Evolutionary conservation across 2,888 invertebrate genomes (phyloP), one percentile per base, ranked within the genome.

Genomic region (Yponomeuta sedellus): DNA sequence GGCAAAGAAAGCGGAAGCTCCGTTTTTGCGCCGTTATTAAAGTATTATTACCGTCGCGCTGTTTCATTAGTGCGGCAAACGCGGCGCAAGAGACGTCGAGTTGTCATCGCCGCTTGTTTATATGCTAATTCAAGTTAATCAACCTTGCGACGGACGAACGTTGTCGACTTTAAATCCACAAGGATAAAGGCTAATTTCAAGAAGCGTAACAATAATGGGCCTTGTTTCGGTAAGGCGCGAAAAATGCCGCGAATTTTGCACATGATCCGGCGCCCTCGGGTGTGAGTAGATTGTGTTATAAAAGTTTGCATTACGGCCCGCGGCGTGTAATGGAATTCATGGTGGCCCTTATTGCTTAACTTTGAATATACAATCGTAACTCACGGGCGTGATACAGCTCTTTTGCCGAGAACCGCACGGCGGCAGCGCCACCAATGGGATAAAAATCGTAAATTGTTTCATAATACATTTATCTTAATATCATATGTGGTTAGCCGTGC

Each of bases 61-160:
- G 73, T 78, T 82, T 81, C 79, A 82, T 80, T 81, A 82, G 16
- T 72, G 72, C 39, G 19, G 16, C 71, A 71, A 66, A 71, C 70
- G 75, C 74, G 71, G 66, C 70, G 67, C 73, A 69, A 71, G 75
- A 75, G 75, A 75, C 77, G 73, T 73, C 73, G 75, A 77, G 73
- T 79, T 77, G 73, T 70, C 74, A 22, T 74, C 73, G 66, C 71
- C 72, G 73, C 84, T 79, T 82, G 83, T 85, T 82, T 84, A 82
- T 82, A 85, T 85, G 85, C 81, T 81, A 85, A 85, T 84, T 77
- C 74, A 75, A 71, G 72, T 70, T 52, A 64, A 64, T 64, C 62
- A 65, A 20, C 59, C 12, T 16, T 16, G 44, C 44, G 5, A 52
- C 4, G 16, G 44, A 52, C 16, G 2, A 52, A 16, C 12, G 16